Base-by-base conservation (phyloP, 2,113 vertebrate genomes). In the Phalacrocorax carbo region DNA sequence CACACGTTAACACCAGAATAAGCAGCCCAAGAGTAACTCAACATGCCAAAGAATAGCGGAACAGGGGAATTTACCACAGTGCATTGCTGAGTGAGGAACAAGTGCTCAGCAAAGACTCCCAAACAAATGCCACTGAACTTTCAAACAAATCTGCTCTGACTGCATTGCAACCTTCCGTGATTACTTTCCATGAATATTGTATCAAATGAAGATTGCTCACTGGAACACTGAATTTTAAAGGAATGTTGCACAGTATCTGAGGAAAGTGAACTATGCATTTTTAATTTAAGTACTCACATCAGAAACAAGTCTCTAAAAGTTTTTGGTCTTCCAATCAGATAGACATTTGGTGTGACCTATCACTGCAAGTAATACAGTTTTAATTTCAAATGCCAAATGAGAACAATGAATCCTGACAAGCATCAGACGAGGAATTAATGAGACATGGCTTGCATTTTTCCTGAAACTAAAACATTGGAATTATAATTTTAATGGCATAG, bases 141-240 rank as follows among this genome's bases (percentile, higher is more conserved):
- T 52, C 78, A 73, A 95, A 91, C 91, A 95, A 94, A 96, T 86
- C 81, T 95, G 86, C 91, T 97, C 84, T 82, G 94, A 93, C 91
- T 95, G 83, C 62, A 58, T 38, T 46, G 86, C 95, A 93, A 94
- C 84, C 84, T 85, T 94, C 89, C 95, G 95, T 93, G 93, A 97
- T 95, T 96, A 80, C 94, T 83, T 73, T 4, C 94, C 93, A 97
- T 96, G 84, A 97, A 95, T 95, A 96, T 94, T 96, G 86, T 96
- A 97, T 93, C 94, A 87, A 91, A 93, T 46, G 62, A 77, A 93
- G 93, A 93, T 48, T 95, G 94, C 89, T 94, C 91, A 58, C 62
- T 82, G 91, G 89, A 97, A 96, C 89, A 48, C 20, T 89, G 88
- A 93, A 86, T 96, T 94, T 91, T 96, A 95, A 95, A 95, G 78